Percentiles rank a stretch among this genome's conserved stretches.
Conservation (phyloP, 2,888 invertebrate genomes). For the Candidula unifasciata region DNA sequence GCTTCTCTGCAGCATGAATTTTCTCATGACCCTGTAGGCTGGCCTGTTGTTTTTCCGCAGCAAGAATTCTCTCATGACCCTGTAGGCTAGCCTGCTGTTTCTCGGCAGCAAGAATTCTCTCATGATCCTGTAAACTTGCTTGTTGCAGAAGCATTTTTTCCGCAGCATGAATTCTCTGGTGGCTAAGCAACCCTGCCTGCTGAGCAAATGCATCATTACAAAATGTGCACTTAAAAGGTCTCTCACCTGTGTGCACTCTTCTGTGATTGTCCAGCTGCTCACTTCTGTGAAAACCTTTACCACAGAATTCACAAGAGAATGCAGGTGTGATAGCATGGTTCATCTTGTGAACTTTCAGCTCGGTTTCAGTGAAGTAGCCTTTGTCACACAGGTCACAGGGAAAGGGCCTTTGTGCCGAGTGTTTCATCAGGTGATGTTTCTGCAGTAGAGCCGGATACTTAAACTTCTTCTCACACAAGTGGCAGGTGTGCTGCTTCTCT, state of each 20-base stretch:
- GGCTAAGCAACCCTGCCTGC: conserved; percentile 39
- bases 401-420: conserved; percentile 49
- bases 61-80: conserved; percentile 63
- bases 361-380: conserved; percentile 47
- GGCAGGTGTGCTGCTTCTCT: conserved; percentile 49
- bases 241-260: conserved; percentile 36
- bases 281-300: conserved; percentile 42
- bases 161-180: conserved; percentile 36
- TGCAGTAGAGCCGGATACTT: conserved; percentile 44
- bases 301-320: conserved; percentile 46
- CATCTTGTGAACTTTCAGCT: conserved; percentile 48
- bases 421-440: conserved; percentile 47
- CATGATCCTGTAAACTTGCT: conserved; percentile 55
- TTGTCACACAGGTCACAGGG: conserved; percentile 50
- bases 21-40: conserved; percentile 59
- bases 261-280: conserved; percentile 36
- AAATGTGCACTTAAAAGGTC: conserved; percentile 41
- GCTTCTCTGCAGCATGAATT: conserved; percentile 58
- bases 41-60: conserved; percentile 49
- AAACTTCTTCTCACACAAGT: conserved; percentile 48
- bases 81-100: conserved; percentile 36
- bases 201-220: conserved; percentile 46
- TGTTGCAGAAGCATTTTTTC: conserved; percentile 22
- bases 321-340: conserved; percentile 32
- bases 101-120: conserved; percentile 59